Evolutionary conservation across 2,888 invertebrate species (phyloP).

Genomic region (Hemithea aestivaria): DNA sequence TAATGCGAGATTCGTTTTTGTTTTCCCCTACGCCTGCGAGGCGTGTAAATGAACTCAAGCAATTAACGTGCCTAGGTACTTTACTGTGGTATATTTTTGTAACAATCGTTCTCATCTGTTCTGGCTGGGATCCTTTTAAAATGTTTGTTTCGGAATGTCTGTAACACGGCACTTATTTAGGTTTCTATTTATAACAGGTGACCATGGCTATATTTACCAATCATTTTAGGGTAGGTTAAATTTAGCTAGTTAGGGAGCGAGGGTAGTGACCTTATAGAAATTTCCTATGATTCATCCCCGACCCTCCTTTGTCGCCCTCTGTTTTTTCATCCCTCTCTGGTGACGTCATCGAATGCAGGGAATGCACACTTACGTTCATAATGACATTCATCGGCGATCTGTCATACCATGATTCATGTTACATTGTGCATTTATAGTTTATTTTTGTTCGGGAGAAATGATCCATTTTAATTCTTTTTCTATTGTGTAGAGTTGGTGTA

Average conservation of each 20-base stretch:
- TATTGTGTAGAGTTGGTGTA: constrained; percentile 25
- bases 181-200: constrained; percentile 34
- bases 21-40: constrained; percentile 34
- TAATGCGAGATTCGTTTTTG: constrained; percentile 30
- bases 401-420: constrained; percentile 63
- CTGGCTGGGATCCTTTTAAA: constrained; percentile 28
- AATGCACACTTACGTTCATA: constrained; percentile 42
- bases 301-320: constrained; percentile 65
- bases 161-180: constrained; percentile 27
- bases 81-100: constrained; percentile 13
- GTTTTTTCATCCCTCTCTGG: constrained; percentile 52
- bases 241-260: constrained; percentile 57
- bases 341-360: constrained; percentile 68
- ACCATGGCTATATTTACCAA: constrained; percentile 37
- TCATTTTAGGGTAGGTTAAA: constrained; percentile 51
- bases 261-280: constrained; percentile 65
- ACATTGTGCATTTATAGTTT: constrained; percentile 39
- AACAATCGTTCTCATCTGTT: constrained; percentile 18
- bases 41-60: constrained; percentile 23
- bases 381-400: constrained; percentile 54
- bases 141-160: constrained; percentile 29
- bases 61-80: constrained; percentile 21
- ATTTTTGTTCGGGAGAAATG: constrained; percentile 36
- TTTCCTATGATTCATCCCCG: constrained; percentile 74
- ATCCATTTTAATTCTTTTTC: constrained; percentile 14